Evolutionary conservation across 2,797 vertebrate species (phyloP).

Genomic region (Cyprinodon diabolis): DNA sequence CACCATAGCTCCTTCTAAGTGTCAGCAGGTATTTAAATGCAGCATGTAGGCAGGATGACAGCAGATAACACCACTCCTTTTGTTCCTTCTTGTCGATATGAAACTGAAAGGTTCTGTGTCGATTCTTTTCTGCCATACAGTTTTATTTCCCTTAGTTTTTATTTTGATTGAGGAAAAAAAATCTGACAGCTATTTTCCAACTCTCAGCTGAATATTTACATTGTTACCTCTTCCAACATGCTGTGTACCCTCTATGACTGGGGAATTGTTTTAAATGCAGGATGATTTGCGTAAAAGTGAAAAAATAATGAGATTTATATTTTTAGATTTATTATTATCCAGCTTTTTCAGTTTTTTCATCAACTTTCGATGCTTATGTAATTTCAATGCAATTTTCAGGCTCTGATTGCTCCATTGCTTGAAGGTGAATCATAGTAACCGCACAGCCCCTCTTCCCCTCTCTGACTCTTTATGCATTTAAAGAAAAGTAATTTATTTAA

Average conservation of each 20-base stretch:
- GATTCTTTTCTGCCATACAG: slow-evolving; percentile 8
- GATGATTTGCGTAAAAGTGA: slow-evolving; percentile 63
- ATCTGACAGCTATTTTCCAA: background rate
- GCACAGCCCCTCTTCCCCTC: slow-evolving; percentile 53
- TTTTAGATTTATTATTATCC: slow-evolving; percentile 64
- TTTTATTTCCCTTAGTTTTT: background rate
- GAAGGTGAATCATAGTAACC: slow-evolving; percentile 74
- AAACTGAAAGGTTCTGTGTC: slow-evolving; percentile 6
- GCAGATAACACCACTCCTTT: slow-evolving; percentile 2
- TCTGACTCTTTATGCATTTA: slow-evolving; percentile 47
- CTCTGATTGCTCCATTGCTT: slow-evolving; percentile 77
- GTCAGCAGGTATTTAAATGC: background rate
- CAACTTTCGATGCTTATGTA: slow-evolving; percentile 72
- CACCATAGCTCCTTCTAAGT: background rate
- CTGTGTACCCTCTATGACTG: slow-evolving; percentile 16
- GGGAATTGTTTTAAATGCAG: slow-evolving; percentile 53
- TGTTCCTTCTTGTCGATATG: slow-evolving; percentile 17
- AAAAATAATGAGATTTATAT: slow-evolving; percentile 73
- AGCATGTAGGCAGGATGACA: background rate
- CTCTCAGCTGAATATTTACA: slow-evolving; percentile 9
- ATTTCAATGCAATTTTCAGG: slow-evolving; percentile 80
- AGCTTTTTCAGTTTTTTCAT: slow-evolving; percentile 64
- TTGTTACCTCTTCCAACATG: slow-evolving; percentile 19
- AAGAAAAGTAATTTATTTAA: slow-evolving; percentile 57
- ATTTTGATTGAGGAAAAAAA: background rate